These are phyloP conservation scores for Hoplodrina blanda DNA, from an alignment of 2,888 invertebrate genomes.

Conservation along the genomic window DNA sequence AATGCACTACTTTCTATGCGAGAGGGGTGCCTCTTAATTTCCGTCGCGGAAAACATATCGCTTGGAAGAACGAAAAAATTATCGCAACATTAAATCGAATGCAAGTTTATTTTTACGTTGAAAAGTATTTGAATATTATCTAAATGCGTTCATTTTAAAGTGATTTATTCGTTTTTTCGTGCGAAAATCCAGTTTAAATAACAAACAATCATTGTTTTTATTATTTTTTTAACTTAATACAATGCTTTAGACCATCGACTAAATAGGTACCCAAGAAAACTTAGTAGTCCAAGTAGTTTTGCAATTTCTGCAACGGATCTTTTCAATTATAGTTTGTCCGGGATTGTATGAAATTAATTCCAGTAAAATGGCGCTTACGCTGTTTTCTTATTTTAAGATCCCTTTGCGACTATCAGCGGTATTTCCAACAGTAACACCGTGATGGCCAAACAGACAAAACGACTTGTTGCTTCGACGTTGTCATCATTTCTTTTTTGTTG, in stretches of 20 bases:
- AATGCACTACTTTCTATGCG: slow-evolving; percentile 66
- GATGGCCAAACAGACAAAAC: slow-evolving; percentile 45
- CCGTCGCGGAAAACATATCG: slow-evolving; percentile 67
- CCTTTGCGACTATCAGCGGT: slow-evolving; percentile 14
- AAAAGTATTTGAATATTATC: slow-evolving; percentile 35
- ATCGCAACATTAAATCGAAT: slow-evolving; percentile 55
- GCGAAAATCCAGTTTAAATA: neutral
- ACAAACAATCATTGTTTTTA: slow-evolving; percentile 3
- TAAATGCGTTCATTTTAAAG: slow-evolving; percentile 18
- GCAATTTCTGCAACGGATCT: no score
- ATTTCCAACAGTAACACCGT: slow-evolving; percentile 23
- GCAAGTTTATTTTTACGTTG: slow-evolving; percentile 16
- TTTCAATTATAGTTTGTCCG: no score
- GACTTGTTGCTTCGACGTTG: slow-evolving; percentile 68
- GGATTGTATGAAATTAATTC: neutral
- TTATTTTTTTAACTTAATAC: no score
- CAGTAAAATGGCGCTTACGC: neutral
- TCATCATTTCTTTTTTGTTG: slow-evolving; percentile 61
- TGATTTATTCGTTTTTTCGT: slow-evolving; percentile 9
- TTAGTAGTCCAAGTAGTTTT: no score
- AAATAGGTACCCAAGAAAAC: no score
- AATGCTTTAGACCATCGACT: no score
- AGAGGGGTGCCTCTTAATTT: slow-evolving; percentile 72
- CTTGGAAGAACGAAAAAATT: slow-evolving; percentile 54
- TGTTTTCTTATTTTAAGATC: slow-evolving; percentile 2